A percentile compares a stretch with the other conserved stretches of the same genome.
Evolutionary conservation across 2,888 invertebrate species (phyloP).

Genomic region (Philonicus albiceps): DNA sequence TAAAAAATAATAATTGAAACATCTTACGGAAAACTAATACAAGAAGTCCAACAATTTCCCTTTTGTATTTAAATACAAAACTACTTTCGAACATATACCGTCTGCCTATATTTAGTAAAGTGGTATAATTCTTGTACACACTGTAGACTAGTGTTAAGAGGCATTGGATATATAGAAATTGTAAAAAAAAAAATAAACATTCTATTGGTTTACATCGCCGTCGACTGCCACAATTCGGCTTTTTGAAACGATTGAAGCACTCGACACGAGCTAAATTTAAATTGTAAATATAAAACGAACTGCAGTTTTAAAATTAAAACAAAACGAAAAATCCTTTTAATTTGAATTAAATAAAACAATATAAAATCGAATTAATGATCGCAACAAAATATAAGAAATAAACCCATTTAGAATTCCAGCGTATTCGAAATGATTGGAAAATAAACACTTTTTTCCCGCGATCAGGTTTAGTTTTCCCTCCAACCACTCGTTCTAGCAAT

Average conservation of each 20-base stretch:
- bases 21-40: background rate
- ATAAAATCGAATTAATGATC: background rate
- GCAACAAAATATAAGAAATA: background rate
- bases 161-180: conserved; percentile 40
- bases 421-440: conserved; percentile 21
- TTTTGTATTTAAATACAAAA: background rate
- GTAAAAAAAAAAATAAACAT: background rate
- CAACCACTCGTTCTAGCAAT: background rate
- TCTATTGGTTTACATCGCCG: background rate
- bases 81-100: conserved; percentile 21
- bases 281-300: background rate
- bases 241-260: background rate
- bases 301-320: background rate
- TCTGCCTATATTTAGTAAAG: conserved; percentile 31
- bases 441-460: background rate
- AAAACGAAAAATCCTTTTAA: conserved; percentile 4
- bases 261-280: background rate
- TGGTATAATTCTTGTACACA: conserved; percentile 1
- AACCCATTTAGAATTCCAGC: conserved; percentile 37
- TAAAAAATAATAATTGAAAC: background rate
- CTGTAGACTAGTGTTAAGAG: conserved; percentile 33
- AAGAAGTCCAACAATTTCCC: background rate
- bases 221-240: background rate
- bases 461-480: background rate
- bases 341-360: background rate